Conservation (phyloP, 2,113 vertebrate species). For the Paramisgurnus dabryanus region DNA sequence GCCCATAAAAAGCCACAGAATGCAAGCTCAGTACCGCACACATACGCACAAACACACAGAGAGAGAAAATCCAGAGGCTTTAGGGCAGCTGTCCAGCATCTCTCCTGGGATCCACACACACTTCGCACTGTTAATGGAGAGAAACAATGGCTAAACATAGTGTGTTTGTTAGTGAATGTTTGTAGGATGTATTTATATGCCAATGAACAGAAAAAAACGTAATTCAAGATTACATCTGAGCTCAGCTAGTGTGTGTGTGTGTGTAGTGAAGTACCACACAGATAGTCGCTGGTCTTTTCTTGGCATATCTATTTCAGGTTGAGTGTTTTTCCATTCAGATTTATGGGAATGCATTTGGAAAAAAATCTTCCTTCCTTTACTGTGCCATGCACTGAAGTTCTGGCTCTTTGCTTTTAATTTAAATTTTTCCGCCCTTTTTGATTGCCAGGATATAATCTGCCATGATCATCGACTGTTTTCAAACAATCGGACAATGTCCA, state of each 20-base stretch:
- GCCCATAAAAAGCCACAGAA: conserved; percentile 98
- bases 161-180: conserved; percentile 22
- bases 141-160: conserved; percentile 31
- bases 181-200: conserved; percentile 1
- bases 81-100: conserved; percentile 48
- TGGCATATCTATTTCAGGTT: conserved; percentile 35
- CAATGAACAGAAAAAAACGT: neutral
- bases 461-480: too few species aligned
- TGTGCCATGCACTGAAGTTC: neutral
- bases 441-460: too few species aligned
- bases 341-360: conserved; percentile 34
- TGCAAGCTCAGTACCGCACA: conserved; percentile 69
- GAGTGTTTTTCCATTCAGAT: conserved; percentile 46
- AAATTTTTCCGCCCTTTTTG: too few species aligned
- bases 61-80: conserved; percentile 65
- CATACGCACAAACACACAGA: conserved; percentile 29
- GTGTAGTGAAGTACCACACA: neutral
- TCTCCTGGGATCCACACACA: conserved; percentile 9
- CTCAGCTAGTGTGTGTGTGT: neutral
- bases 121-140: conserved; percentile 31
- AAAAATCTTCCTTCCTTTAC: neutral
- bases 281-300: conserved; percentile 22
- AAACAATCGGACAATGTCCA: too few species aligned
- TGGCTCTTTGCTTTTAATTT: too few species aligned
- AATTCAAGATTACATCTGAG: neutral